A percentile compares a stretch with the other conserved stretches of the same genome.
Evolutionary conservation across 2,113 vertebrate species (phyloP).

Genomic region (Neodontobutis hainanensis): DNA sequence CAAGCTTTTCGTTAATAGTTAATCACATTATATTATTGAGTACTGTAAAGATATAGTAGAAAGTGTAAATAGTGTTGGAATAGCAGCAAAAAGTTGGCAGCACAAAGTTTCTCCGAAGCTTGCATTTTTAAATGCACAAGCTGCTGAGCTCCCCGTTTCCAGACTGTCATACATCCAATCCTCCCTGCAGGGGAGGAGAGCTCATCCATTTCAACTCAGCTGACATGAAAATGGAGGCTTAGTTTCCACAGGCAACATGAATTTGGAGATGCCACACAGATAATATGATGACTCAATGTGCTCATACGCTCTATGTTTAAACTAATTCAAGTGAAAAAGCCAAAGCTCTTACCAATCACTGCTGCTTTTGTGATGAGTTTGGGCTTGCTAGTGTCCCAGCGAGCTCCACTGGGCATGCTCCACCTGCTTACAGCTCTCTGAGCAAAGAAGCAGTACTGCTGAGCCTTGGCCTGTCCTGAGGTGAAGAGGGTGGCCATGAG

Average conservation of each 20-base stretch:
- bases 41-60: not conserved
- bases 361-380: conserved; percentile 78
- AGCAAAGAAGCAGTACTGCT: conserved; percentile 89
- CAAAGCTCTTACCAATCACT: conserved; percentile 84
- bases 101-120: conserved; percentile 37
- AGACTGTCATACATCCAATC: conserved; percentile 45
- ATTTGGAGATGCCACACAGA: conserved; percentile 31
- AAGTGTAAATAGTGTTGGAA: conserved; percentile 8
- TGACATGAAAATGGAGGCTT: conserved; percentile 36
- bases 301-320: conserved; percentile 15
- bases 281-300: conserved; percentile 22
- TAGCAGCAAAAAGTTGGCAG: conserved; percentile 9
- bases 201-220: conserved; percentile 43
- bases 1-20: not conserved
- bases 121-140: conserved; percentile 60
- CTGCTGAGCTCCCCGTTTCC: conserved; percentile 55
- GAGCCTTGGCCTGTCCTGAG: conserved; percentile 85
- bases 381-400: conserved; percentile 81
- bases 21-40: not conserved
- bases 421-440: conserved; percentile 82
- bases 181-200: conserved; percentile 44
- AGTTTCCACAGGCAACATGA: conserved; percentile 35
- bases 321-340: conserved; percentile 29
- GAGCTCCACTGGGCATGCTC: conserved; percentile 80
- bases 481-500: conserved; percentile 78